A percentile compares a stretch with the other conserved stretches of the same genome.
These are phyloP conservation scores for Lagocephalus sceleratus DNA, from an alignment of 2,797 vertebrate genomes.

Conservation along the genomic window DNA sequence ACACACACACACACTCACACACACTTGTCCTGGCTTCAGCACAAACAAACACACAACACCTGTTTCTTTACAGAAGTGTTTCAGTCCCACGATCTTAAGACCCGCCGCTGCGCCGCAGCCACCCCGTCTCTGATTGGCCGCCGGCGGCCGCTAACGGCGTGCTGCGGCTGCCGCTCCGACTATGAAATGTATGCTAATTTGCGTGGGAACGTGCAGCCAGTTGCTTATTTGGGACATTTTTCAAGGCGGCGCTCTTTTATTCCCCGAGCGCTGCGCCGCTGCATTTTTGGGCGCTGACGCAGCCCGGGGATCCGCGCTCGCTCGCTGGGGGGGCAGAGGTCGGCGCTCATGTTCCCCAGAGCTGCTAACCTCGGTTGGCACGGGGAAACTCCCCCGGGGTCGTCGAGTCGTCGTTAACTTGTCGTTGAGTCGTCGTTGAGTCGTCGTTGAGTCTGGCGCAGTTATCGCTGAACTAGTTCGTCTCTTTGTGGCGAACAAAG, in stretches of 20 bases:
- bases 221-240: constrained; percentile 52
- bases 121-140: no score
- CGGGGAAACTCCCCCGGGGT: no score
- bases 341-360: no score
- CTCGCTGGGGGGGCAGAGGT: no score
- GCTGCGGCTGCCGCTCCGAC: constrained; percentile 61
- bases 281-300: constrained; percentile 45
- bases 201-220: constrained; percentile 70
- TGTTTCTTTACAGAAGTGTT: constrained; percentile 77
- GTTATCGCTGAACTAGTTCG: no score
- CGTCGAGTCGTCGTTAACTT: no score
- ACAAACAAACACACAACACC: constrained; percentile 71
- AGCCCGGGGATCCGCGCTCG: neutral
- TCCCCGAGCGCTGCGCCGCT: constrained; percentile 47
- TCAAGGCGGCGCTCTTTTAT: constrained; percentile 55
- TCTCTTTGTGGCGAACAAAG: no score
- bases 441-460: no score
- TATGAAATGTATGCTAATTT: constrained; percentile 77
- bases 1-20: no score
- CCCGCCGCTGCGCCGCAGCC: constrained; percentile 31
- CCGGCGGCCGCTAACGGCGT: constrained; percentile 60
- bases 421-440: no score
- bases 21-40: no score
- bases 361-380: no score
- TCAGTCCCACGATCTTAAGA: constrained; percentile 79